phyloP scores from a whole-genome alignment of 2,888 invertebrate genomes.

The Xanthorhoe designata region DNA sequence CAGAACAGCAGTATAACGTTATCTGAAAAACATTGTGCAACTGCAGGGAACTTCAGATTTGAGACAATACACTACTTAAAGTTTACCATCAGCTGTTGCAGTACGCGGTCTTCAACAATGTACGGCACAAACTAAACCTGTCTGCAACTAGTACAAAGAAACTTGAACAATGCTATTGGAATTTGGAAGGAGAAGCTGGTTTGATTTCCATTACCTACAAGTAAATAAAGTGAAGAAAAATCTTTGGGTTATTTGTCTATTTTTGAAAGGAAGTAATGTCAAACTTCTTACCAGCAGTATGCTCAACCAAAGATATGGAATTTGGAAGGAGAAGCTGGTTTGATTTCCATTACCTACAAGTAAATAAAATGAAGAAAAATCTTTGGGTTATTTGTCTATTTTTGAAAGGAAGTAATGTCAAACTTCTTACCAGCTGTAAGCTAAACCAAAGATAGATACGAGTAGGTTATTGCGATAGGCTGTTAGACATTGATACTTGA shows the following conservation, averaged over 20 bases:
- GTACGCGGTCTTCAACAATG: conserved; percentile 20
- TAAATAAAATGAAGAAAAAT: neutral
- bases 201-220: neutral
- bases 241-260: too few relatives aligned
- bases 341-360: neutral
- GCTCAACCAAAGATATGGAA: too few relatives aligned
- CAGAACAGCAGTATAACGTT: neutral
- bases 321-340: neutral
- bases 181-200: neutral
- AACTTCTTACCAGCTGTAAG: too few relatives aligned
- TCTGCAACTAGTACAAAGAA: conserved; percentile 3
- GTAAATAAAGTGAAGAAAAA: neutral
- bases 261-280: too few relatives aligned
- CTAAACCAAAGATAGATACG: too few relatives aligned
- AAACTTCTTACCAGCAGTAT: too few relatives aligned
- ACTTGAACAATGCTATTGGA: neutral
- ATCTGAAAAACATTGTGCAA: conserved; percentile 13
- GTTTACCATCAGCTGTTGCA: conserved; percentile 21
- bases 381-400: too few relatives aligned
- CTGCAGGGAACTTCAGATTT: conserved; percentile 23
- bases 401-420: too few relatives aligned
- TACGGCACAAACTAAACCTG: conserved; percentile 12
- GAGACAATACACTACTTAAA: conserved; percentile 26
- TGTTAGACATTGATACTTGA: too few relatives aligned
- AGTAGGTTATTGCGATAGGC: too few relatives aligned